These are phyloP conservation scores for Grapholita molesta DNA, from an alignment of 1,140 invertebrate species.

Conservation along the genomic window DNA sequence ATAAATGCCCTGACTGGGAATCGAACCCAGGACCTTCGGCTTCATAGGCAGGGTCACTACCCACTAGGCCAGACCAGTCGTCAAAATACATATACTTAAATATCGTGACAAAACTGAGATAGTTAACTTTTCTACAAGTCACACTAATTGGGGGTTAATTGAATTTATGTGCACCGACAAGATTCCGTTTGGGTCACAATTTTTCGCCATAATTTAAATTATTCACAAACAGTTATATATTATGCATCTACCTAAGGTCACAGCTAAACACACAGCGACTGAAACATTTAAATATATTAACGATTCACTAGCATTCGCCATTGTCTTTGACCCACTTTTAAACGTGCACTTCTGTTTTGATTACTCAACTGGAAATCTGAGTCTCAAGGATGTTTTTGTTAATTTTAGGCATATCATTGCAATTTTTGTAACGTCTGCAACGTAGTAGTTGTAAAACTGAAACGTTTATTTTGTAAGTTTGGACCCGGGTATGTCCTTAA, in stretches of 20 bases:
- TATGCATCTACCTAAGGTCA: not conserved
- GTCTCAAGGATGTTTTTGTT: constrained; percentile 2
- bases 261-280: not conserved
- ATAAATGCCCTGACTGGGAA: no score
- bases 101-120: no score
- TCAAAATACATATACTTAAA: no score
- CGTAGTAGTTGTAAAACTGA: not conserved
- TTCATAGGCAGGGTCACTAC: no score
- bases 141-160: no score
- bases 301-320: not conserved
- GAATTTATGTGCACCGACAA: no score
- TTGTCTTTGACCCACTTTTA: not conserved
- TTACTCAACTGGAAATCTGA: not conserved
- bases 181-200: no score
- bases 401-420: not conserved
- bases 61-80: no score
- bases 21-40: no score
- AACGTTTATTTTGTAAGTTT: no score
- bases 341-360: constrained; percentile 12
- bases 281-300: not conserved
- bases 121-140: no score
- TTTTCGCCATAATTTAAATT: not conserved
- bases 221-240: not conserved
- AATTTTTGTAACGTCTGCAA: not conserved
- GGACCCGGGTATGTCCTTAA: no score